phyloP scores from a whole-genome alignment of 2,888 invertebrate species.

The Macrophya alboannulata region DNA sequence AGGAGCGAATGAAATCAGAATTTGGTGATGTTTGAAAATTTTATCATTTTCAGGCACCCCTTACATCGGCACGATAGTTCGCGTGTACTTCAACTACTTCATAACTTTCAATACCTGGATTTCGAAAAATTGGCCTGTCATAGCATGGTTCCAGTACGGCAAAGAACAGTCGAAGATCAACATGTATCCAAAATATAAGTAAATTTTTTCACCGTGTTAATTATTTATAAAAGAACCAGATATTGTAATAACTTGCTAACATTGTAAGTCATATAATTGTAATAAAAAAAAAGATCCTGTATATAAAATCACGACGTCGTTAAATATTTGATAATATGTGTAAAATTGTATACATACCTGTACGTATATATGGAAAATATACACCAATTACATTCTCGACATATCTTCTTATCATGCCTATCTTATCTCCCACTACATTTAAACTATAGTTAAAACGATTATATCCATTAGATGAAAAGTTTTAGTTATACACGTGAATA shows the following conservation, averaged over 20 bases:
- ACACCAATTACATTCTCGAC: no score
- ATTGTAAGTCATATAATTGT: no score
- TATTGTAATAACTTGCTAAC: background rate
- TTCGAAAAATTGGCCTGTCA: constrained; percentile 59
- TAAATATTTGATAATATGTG: no score
- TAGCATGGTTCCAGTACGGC: constrained; percentile 67
- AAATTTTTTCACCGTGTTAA: background rate
- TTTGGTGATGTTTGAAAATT: background rate
- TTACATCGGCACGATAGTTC: constrained; percentile 64
- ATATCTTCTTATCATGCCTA: no score
- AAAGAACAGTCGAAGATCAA: constrained; percentile 60
- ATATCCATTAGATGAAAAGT: no score
- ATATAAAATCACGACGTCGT: no score
- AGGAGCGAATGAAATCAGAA: background rate
- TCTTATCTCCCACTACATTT: no score
- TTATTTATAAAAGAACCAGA: background rate
- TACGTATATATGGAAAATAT: no score
- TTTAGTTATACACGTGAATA: no score
- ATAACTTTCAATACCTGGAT: constrained; percentile 60
- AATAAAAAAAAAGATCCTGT: no score
- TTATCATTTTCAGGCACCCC: constrained; percentile 63
- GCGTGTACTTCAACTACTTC: constrained; percentile 62
- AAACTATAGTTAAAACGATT: no score
- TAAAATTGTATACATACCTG: no score
- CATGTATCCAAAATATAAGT: constrained; percentile 61